Evolutionary conservation across 1,140 invertebrate species (phyloP).

Genomic region (Aporrectodea caliginosa): DNA sequence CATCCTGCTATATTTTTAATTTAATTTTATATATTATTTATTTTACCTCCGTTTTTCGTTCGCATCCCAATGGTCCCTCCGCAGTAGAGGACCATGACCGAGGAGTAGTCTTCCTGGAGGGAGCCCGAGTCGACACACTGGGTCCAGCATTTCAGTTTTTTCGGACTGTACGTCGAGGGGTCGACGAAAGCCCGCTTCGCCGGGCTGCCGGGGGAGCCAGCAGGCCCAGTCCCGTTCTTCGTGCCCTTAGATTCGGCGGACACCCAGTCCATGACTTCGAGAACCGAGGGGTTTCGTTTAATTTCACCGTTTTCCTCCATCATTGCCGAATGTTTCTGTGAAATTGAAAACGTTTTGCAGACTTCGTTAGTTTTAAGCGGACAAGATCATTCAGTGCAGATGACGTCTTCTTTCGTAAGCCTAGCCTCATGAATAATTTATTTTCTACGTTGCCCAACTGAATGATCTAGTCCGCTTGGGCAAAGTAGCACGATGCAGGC

Average conservation of each 20-base stretch:
- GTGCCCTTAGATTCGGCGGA: neutral
- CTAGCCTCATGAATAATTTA: no score
- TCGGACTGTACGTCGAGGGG: neutral
- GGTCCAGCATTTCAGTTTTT: neutral
- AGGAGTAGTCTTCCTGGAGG: neutral
- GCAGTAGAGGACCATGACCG: slow-evolving; percentile 30
- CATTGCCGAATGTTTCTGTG: no score
- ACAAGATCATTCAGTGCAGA: no score
- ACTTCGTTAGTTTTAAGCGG: no score
- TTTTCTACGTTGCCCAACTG: no score
- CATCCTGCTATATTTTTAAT: no score
- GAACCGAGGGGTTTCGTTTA: neutral
- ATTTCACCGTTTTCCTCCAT: neutral
- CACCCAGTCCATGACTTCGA: neutral
- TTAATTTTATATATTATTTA: no score
- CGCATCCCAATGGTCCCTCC: slow-evolving; percentile 35
- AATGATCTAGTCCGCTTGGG: no score
- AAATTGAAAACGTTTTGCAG: no score
- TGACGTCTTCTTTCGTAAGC: no score
- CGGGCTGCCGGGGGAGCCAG: neutral
- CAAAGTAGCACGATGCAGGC: no score
- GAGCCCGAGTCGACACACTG: neutral
- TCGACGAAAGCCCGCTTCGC: neutral
- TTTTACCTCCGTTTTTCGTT: slow-evolving; percentile 29
- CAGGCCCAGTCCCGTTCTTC: neutral